Base-by-base conservation (phyloP, 2,888 invertebrate species). In the Thymelicus sylvestris region DNA sequence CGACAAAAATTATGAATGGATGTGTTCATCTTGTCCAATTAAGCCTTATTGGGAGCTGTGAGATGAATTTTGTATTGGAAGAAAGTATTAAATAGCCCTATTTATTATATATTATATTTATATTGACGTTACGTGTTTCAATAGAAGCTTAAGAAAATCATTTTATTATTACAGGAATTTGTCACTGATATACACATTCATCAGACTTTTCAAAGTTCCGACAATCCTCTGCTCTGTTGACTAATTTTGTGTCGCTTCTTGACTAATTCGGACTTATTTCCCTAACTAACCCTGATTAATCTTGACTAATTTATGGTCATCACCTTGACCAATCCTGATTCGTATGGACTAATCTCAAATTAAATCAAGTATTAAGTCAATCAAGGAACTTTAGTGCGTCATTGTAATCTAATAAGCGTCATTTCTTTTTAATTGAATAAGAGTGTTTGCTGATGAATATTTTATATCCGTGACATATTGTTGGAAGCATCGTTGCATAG, bases 21-120 rank as follows among this genome's bases (percentile, higher is more conserved):
- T 89, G 90, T 92, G 91, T 91, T 92, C 90, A 91, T 78, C 83
- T 85, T 86, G 85, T 89, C 88, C 88, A 88, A 87, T 79, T 77
- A 77, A 90, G 92, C 91, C 92, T 93, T 92, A 90, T 84, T 77
- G 87, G 87, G 89, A 91, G 91, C 92, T 92, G 92, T 92, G 92
- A 92, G 87, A 89, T 86, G 84, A 87, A 84, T 85, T 87, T 83
- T 86, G 77, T 76, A 79, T 77, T 78, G 73, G 72, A 78, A 73
- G 71, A 72, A 76, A 74, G 73, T 76, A 76, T 86, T 75, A 75
- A 74, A 75, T 67, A 74, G 69, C 72, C 57, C 57, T 76, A 69
- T 80, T 74, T 76, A 59, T 72, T 70, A 66, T 75, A 69, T 59
- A 68, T 68, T 57, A 69, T 59, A 68, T 68, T 57, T 68, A 68